Percentiles rank a stretch among this genome's conserved stretches.
These are phyloP conservation scores for Parasteatoda tepidariorum DNA, from an alignment of 1,140 invertebrate species.

Conservation along the genomic window DNA sequence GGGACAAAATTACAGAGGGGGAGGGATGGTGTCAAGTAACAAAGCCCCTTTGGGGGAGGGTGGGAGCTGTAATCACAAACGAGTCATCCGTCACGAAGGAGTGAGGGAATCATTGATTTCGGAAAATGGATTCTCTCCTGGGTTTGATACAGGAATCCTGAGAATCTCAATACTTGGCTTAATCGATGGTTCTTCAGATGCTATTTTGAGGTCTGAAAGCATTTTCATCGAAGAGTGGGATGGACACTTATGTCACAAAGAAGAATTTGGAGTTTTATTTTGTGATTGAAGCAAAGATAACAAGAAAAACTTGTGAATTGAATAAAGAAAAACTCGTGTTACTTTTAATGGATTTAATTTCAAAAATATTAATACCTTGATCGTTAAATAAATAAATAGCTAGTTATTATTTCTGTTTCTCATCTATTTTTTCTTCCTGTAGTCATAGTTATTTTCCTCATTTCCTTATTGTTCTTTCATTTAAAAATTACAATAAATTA, in stretches of 20 bases:
- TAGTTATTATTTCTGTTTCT: no score
- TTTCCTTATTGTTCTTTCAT: no score
- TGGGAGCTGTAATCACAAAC: constrained; percentile 50
- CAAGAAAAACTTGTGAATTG: no score
- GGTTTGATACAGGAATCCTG: constrained; percentile 5
- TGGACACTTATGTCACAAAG: neutral
- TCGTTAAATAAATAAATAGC: no score
- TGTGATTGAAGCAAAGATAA: no score
- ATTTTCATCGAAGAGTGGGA: neutral
- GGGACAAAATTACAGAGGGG: constrained; percentile 30
- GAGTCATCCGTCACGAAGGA: constrained; percentile 57
- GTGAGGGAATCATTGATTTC: constrained; percentile 53
- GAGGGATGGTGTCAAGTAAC: constrained; percentile 48
- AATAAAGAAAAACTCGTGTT: no score
- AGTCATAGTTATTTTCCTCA: no score
- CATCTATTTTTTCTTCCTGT: no score
- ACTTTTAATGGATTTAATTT: no score
- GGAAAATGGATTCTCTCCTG: constrained; percentile 46
- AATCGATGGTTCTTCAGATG: neutral
- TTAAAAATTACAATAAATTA: no score
- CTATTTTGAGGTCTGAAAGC: constrained; percentile 19
- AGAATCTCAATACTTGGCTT: constrained; percentile 35
- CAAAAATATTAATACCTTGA: no score
- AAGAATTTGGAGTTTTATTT: no score
- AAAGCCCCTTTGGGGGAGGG: constrained; percentile 40